These are phyloP conservation scores for Phataginus tricuspis DNA, from an alignment of 2,797 vertebrate genomes.

Conservation along the genomic window DNA sequence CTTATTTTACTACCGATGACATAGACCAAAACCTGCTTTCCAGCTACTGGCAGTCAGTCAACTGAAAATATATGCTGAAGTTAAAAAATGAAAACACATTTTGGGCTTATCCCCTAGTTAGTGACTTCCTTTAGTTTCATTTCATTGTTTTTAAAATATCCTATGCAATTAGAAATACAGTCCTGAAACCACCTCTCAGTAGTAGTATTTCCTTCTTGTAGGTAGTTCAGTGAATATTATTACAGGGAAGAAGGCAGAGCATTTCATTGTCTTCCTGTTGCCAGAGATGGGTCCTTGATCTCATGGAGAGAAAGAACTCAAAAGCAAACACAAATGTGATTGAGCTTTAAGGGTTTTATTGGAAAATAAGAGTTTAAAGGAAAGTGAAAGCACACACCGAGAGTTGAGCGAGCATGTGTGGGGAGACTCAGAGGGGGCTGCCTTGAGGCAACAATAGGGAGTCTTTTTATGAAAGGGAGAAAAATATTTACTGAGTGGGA, in stretches of 20 bases:
- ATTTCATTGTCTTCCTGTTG: neutral
- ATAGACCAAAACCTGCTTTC: constrained; percentile 10
- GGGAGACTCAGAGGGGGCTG: no score
- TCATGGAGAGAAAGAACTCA: no score
- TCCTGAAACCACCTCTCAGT: neutral
- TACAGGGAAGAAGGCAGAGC: neutral
- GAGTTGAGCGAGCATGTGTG: no score
- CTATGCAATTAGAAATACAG: constrained; percentile 12
- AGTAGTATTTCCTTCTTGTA: neutral
- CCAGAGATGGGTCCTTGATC: no score
- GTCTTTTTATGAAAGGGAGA: no score
- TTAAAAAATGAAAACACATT: neutral
- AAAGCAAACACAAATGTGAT: no score
- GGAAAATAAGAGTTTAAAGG: no score
- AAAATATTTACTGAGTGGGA: no score
- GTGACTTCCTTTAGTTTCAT: constrained; percentile 46
- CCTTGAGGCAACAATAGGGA: no score
- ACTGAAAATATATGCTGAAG: constrained; percentile 35
- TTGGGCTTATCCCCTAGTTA: constrained; percentile 10
- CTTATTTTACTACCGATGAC: constrained; percentile 42
- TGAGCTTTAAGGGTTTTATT: no score
- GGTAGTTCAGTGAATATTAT: neutral
- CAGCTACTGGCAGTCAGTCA: constrained; percentile 44
- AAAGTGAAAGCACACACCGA: no score
- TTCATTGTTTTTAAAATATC: constrained; percentile 37